A percentile compares a stretch with the other conserved stretches of the same genome.
Evolutionary conservation across 2,113 vertebrate species (phyloP).

Genomic region (Oostethus manadensis): DNA sequence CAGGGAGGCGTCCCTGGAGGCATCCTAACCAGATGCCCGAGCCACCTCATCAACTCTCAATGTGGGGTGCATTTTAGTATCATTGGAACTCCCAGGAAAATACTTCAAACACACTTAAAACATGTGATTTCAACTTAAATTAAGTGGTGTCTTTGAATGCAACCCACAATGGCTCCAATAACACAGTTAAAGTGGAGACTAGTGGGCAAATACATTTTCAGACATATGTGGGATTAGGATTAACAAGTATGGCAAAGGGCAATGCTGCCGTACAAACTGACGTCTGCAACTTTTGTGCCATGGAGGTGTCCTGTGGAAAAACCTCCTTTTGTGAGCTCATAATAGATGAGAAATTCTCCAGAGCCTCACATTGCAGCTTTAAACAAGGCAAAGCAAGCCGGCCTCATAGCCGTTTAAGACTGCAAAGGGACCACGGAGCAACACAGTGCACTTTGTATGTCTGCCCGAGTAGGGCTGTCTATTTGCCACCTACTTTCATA

Average conservation of each 20-base stretch:
- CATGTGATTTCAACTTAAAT: too few relatives aligned
- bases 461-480: conserved; percentile 7
- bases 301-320: conserved; percentile 24
- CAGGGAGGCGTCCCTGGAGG: too few relatives aligned
- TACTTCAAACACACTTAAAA: too few relatives aligned
- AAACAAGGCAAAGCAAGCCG: conserved; percentile 32
- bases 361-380: conserved; percentile 39
- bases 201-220: too few relatives aligned
- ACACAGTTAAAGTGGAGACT: not conserved
- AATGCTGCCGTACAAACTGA: not conserved
- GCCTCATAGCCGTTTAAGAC: conserved; percentile 15
- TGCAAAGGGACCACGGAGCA: conserved; percentile 11
- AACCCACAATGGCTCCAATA: too few relatives aligned
- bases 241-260: not conserved
- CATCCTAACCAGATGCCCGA: too few relatives aligned
- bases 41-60: too few relatives aligned
- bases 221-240: too few relatives aligned
- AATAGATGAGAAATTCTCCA: conserved; percentile 26
- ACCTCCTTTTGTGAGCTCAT: conserved; percentile 32
- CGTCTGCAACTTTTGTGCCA: not conserved
- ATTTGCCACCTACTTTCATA: conserved; percentile 17
- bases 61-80: too few relatives aligned
- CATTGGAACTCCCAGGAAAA: too few relatives aligned
- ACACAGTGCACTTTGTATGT: not conserved
- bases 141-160: too few relatives aligned